These are phyloP conservation scores for Stenotaenia linearis DNA, from an alignment of 2,888 invertebrate genomes.

Conservation along the genomic window DNA sequence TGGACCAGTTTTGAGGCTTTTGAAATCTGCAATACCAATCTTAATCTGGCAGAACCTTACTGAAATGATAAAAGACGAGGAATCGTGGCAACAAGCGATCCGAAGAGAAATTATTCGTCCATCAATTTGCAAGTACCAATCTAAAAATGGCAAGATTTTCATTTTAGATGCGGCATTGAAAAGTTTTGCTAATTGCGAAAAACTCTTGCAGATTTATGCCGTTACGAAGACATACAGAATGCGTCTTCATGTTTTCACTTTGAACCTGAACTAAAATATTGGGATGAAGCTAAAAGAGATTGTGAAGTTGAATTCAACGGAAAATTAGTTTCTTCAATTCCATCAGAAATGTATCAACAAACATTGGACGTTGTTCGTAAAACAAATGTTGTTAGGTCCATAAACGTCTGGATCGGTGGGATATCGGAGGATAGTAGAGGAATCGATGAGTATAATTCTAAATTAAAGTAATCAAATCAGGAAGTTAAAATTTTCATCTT, in stretches of 20 bases:
- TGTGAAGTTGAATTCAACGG: background rate
- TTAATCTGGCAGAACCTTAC: too few relatives aligned
- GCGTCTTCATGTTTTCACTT: background rate
- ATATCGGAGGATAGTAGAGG: background rate
- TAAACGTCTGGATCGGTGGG: background rate
- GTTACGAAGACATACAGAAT: background rate
- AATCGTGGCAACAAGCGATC: too few relatives aligned
- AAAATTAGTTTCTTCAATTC: background rate
- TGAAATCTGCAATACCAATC: background rate
- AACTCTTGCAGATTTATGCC: background rate
- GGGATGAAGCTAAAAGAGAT: background rate
- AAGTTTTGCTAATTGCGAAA: background rate
- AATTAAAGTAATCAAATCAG: background rate
- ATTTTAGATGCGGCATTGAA: background rate
- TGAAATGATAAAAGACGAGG: too few relatives aligned
- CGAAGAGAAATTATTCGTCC: background rate
- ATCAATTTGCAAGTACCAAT: background rate
- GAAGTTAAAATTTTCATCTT: too few relatives aligned
- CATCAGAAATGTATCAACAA: background rate
- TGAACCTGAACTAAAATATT: background rate
- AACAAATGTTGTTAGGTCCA: too few relatives aligned
- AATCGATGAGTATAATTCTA: background rate
- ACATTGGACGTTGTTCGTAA: too few relatives aligned
- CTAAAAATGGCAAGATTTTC: background rate
- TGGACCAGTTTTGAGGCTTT: background rate